These are phyloP conservation scores for Chondrilla cf. caribensis DNA, from an alignment of 37 sponge, comb jelly and placozoan genomes.

Conservation along the genomic window DNA sequence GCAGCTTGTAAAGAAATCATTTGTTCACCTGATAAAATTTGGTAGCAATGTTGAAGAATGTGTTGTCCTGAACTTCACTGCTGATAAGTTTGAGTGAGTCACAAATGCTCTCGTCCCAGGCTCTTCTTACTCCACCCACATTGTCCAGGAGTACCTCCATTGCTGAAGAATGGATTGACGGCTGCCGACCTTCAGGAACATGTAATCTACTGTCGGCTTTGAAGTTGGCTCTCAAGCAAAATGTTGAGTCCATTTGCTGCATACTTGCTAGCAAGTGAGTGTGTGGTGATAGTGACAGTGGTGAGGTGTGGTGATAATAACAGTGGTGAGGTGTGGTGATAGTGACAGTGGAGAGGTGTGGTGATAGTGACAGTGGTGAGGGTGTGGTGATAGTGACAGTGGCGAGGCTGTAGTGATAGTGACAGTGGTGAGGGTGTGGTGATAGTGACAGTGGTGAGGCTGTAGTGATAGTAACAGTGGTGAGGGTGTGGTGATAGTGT, in stretches of 20 bases:
- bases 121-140: neutral
- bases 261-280: constrained; percentile 6
- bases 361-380: no score
- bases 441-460: no score
- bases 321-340: no score
- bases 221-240: neutral
- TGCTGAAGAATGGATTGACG: constrained; percentile 7
- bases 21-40: neutral
- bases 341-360: no score
- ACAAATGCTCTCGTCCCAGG: neutral
- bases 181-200: neutral
- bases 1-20: neutral
- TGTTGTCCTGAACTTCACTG: neutral
- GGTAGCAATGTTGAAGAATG: neutral
- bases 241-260: neutral
- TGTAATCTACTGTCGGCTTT: neutral
- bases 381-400: no score
- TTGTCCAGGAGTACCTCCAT: neutral
- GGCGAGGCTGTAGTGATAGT: no score
- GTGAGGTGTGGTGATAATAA: neutral
- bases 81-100: neutral
- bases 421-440: no score
- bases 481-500: no score
- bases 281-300: neutral
- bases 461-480: no score